Evolutionary conservation across 2,888 invertebrate species (phyloP).

Genomic region (Eledone cirrhosa): DNA sequence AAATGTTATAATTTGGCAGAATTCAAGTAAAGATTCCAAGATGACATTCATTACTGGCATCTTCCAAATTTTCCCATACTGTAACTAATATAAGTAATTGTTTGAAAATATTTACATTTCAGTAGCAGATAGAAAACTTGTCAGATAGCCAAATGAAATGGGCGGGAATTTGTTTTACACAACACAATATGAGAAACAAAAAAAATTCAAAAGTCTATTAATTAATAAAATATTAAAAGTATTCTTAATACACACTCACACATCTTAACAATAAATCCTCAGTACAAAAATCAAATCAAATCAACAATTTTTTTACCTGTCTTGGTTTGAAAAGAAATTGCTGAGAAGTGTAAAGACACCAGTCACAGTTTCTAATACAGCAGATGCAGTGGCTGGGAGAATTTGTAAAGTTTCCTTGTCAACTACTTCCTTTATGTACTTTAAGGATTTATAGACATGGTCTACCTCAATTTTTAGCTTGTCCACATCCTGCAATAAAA

Average conservation of each 20-base stretch:
- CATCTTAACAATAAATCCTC: background rate
- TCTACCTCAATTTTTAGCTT: slow-evolving; percentile 57
- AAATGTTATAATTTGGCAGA: no score
- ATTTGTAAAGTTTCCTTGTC: slow-evolving; percentile 91
- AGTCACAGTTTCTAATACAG: slow-evolving; percentile 90
- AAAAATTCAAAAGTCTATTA: no score
- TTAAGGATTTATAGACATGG: slow-evolving; percentile 79
- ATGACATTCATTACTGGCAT: no score
- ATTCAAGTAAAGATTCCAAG: no score
- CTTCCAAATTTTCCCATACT: no score
- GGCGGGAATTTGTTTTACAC: no score
- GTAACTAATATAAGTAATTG: no score
- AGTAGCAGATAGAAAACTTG: no score
- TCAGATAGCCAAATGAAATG: no score
- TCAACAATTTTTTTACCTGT: slow-evolving; percentile 50
- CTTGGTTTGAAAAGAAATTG: slow-evolving; percentile 57
- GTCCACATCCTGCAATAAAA: slow-evolving; percentile 56
- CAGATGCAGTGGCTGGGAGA: slow-evolving; percentile 91
- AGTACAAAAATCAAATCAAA: background rate
- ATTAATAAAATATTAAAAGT: no score
- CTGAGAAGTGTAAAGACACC: slow-evolving; percentile 59
- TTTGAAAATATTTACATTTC: no score
- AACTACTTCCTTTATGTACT: slow-evolving; percentile 92
- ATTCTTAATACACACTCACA: background rate
- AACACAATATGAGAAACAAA: no score